Evolutionary conservation across 2,797 vertebrate genomes (phyloP).

Genomic region (Oryzias dopingdopingensis): DNA sequence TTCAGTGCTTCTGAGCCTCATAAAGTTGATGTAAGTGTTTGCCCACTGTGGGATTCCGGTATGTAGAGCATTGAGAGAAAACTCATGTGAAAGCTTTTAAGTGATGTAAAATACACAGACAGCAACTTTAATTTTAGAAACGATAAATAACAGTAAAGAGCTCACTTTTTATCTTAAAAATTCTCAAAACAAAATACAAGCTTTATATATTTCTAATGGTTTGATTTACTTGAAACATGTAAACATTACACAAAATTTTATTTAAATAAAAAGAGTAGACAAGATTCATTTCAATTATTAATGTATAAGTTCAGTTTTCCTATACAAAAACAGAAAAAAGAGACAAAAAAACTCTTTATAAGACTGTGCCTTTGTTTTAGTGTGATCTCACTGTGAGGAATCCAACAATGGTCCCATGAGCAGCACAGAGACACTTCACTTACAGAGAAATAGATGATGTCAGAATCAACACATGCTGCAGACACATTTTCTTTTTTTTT

Average conservation of each 20-base stretch:
- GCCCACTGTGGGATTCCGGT: background rate
- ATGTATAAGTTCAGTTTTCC: background rate
- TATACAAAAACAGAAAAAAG: background rate
- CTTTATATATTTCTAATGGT: no score
- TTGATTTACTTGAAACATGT: no score
- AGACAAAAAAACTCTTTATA: conserved; percentile 35
- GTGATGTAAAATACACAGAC: conserved; percentile 7
- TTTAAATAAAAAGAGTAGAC: background rate
- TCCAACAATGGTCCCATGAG: conserved; percentile 59
- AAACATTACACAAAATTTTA: background rate
- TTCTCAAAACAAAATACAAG: no score
- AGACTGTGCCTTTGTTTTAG: conserved; percentile 51
- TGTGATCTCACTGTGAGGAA: conserved; percentile 50
- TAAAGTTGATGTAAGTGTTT: conserved; percentile 40
- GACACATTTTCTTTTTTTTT: conserved; percentile 1
- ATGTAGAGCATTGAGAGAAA: conserved; percentile 3
- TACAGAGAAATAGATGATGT: conserved; percentile 42
- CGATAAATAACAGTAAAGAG: background rate
- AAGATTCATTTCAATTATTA: background rate
- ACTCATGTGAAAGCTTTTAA: conserved; percentile 18
- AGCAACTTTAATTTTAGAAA: background rate
- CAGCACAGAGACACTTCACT: conserved; percentile 37
- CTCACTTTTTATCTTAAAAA: background rate
- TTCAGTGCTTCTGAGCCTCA: conserved; percentile 16
- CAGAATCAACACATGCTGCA: conserved; percentile 36